phyloP scores from a whole-genome alignment of 2,888 invertebrate genomes.

The Spodoptera littoralis region DNA sequence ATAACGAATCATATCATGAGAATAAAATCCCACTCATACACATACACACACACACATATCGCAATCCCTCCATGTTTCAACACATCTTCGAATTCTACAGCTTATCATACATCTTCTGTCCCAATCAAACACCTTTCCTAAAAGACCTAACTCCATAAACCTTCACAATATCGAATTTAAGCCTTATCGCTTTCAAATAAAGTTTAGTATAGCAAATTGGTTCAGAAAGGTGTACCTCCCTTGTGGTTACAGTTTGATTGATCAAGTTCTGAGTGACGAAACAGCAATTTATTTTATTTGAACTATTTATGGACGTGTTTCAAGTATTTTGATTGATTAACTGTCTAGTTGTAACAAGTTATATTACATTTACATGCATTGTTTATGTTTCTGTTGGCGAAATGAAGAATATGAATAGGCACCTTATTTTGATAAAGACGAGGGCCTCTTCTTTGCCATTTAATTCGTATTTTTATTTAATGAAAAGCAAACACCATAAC shows the following conservation, averaged over 20 bases:
- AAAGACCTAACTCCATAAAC: constrained; percentile 15
- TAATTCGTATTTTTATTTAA: not conserved
- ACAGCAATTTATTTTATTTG: constrained; percentile 36
- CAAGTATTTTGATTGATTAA: constrained; percentile 42
- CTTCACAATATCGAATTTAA: constrained; percentile 6
- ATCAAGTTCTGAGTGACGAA: constrained; percentile 37
- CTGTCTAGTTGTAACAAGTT: constrained; percentile 2
- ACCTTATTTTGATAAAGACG: no score
- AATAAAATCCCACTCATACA: constrained; percentile 16
- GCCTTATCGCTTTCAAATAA: not conserved
- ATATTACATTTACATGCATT: no score
- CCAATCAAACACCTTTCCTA: constrained; percentile 13
- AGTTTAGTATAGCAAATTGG: constrained; percentile 3
- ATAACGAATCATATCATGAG: not conserved
- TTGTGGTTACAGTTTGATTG: constrained; percentile 41
- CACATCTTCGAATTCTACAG: constrained; percentile 27
- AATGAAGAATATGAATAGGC: not conserved
- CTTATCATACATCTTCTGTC: constrained; percentile 23
- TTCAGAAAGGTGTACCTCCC: constrained; percentile 23
- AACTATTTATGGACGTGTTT: constrained; percentile 30
- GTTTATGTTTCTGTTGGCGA: not conserved
- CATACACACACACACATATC: constrained; percentile 9
- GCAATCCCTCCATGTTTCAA: constrained; percentile 28
- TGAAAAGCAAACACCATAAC: not conserved
- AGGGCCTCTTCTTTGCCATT: no score